A percentile compares a stretch with the other conserved stretches of the same genome.
Evolutionary conservation across 2,797 vertebrate species (phyloP).

Genomic region (Acanthopagrus latus): DNA sequence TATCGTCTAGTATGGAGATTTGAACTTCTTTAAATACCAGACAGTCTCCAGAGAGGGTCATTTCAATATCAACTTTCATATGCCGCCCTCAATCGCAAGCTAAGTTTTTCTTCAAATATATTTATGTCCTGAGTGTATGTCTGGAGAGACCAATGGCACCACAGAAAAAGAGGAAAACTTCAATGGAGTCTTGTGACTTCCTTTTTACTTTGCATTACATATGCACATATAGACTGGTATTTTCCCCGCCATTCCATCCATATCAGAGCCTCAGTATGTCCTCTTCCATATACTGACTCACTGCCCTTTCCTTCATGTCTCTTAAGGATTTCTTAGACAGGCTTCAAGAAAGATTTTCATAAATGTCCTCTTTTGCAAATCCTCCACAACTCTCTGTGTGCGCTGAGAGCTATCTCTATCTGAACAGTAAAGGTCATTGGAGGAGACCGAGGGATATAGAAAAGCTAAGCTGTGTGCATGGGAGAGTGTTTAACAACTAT

Average conservation of each 20-base stretch:
- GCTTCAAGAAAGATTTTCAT: slow-evolving; percentile 81
- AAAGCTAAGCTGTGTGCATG: slow-evolving; percentile 78
- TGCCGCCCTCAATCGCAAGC: slow-evolving; percentile 31
- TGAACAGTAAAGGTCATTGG: slow-evolving; percentile 82
- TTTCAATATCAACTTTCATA: slow-evolving; percentile 63
- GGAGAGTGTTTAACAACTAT: slow-evolving; percentile 74
- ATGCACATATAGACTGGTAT: slow-evolving; percentile 84
- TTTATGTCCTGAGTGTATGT: slow-evolving; percentile 56
- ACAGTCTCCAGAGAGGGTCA: slow-evolving; percentile 47
- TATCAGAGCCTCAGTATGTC: slow-evolving; percentile 76
- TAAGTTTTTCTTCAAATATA: slow-evolving; percentile 54
- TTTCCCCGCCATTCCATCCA: slow-evolving; percentile 70
- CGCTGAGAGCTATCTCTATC: slow-evolving; percentile 73
- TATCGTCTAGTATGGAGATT: neutral
- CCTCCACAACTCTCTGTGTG: slow-evolving; percentile 67
- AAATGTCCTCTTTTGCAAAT: slow-evolving; percentile 83
- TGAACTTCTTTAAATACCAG: slow-evolving; percentile 43
- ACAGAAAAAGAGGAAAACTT: slow-evolving; percentile 59
- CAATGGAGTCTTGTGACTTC: slow-evolving; percentile 61
- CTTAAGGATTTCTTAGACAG: slow-evolving; percentile 79
- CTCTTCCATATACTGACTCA: slow-evolving; percentile 71
- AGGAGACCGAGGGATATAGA: slow-evolving; percentile 74
- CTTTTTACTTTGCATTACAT: slow-evolving; percentile 75
- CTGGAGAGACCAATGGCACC: slow-evolving; percentile 52
- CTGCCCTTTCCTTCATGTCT: slow-evolving; percentile 82